Conservation (phyloP, 2,113 vertebrate genomes). For the Perca fluviatilis region DNA sequence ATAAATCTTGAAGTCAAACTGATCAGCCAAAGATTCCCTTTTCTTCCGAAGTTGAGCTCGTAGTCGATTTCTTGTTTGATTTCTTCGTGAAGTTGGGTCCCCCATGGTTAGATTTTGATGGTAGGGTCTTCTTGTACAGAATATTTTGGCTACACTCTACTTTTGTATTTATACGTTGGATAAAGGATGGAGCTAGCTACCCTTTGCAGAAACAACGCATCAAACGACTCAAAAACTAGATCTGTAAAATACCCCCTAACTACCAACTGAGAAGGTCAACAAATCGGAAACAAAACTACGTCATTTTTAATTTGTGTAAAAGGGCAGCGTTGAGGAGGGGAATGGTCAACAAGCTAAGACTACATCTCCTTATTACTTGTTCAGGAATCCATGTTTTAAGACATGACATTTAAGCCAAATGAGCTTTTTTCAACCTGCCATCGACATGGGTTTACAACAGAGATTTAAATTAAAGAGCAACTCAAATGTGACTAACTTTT, state of each 20-base stretch:
- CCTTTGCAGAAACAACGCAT: constrained; percentile 73
- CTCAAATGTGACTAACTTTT: constrained; percentile 83
- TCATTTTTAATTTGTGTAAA: constrained; percentile 77
- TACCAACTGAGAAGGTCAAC: constrained; percentile 73
- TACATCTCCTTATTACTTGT: constrained; percentile 70
- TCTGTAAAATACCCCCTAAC: constrained; percentile 71
- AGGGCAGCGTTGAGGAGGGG: constrained; percentile 73
- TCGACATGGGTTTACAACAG: constrained; percentile 50
- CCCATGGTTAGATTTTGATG: constrained; percentile 94
- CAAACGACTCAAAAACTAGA: constrained; percentile 71
- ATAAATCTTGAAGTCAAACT: constrained; percentile 99
- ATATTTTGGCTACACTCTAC: constrained; percentile 65
- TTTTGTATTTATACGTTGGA: constrained; percentile 60
- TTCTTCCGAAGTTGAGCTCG: constrained; percentile 99
- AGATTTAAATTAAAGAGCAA: constrained; percentile 70
- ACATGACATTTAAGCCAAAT: constrained; percentile 67
- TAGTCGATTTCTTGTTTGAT: constrained; percentile 99
- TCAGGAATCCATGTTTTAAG: constrained; percentile 81
- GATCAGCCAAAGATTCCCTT: constrained; percentile 99
- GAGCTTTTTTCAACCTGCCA: constrained; percentile 59
- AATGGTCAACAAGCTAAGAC: constrained; percentile 71
- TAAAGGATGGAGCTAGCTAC: constrained; percentile 67
- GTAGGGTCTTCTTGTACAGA: constrained; percentile 68
- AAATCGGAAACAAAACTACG: constrained; percentile 77
- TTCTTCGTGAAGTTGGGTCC: constrained; percentile 99